phyloP scores from a whole-genome alignment of 1,140 invertebrate genomes.

The Zaprionus ghesquierei region DNA sequence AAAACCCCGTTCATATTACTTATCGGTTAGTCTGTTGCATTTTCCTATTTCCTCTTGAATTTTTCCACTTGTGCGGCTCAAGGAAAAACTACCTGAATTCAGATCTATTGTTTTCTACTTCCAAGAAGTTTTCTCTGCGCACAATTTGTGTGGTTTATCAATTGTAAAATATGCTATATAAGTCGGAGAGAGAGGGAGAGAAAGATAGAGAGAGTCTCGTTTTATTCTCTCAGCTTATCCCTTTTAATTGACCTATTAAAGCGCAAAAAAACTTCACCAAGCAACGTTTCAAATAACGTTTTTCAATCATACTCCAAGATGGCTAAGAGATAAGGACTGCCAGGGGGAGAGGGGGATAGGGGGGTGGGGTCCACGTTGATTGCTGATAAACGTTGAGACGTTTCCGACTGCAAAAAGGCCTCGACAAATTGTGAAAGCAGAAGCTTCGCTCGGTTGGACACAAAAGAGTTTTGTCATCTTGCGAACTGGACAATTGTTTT shows the following conservation, averaged over 20 bases:
- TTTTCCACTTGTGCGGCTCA: too few species aligned
- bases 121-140: neutral
- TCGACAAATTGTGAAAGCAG: constrained; percentile 49
- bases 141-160: neutral
- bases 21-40: too few species aligned
- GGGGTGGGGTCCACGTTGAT: constrained; percentile 31
- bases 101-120: neutral
- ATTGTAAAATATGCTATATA: neutral
- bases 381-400: constrained; percentile 48
- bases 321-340: neutral
- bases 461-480: constrained; percentile 58
- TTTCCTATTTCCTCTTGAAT: too few species aligned
- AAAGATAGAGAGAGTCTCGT: too few species aligned
- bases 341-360: neutral
- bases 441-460: constrained; percentile 10
- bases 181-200: too few species aligned
- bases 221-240: too few species aligned
- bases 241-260: neutral
- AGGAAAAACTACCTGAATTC: neutral
- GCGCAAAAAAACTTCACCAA: neutral
- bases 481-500: neutral
- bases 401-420: constrained; percentile 22
- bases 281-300: neutral
- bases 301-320: neutral
- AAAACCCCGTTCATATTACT: too few species aligned